Evolutionary conservation across 2,797 vertebrate genomes (phyloP).

Genomic region (Euthynnus affinis): DNA sequence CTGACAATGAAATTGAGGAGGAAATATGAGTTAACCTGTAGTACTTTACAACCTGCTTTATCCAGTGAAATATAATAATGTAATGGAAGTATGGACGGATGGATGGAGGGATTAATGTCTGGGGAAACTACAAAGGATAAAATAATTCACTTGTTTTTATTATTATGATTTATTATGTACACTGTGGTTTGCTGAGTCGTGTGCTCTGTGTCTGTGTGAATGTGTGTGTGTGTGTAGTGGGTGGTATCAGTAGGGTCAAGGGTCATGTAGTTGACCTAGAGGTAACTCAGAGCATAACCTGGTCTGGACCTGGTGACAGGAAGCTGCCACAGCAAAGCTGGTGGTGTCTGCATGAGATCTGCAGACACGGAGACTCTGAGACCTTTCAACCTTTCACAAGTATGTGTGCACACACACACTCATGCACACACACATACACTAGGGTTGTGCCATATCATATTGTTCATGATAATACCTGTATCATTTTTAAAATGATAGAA

Average conservation of each 20-base stretch:
- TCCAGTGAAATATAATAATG: not conserved
- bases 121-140: not conserved
- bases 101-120: not conserved
- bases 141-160: not conserved
- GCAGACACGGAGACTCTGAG: conserved; percentile 64
- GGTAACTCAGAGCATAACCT: conserved; percentile 67
- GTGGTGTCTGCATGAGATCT: conserved; percentile 74
- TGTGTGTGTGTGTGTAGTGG: conserved; percentile 3
- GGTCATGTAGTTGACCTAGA: conserved; percentile 64
- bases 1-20: not conserved
- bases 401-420: conserved; percentile 49
- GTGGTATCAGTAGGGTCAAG: conserved; percentile 49
- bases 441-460: too few relatives aligned
- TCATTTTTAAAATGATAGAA: too few relatives aligned
- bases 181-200: not conserved
- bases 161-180: not conserved
- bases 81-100: too few relatives aligned
- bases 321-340: conserved; percentile 68
- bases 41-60: not conserved
- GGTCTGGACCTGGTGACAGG: conserved; percentile 74
- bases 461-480: too few relatives aligned
- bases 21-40: not conserved
- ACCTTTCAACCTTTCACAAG: conserved; percentile 72
- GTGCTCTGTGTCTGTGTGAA: not conserved
- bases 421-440: conserved; percentile 52